A percentile compares a stretch with the other conserved stretches of the same genome.
Evolutionary conservation across 2,888 invertebrate genomes (phyloP).

Genomic region (Brenthis ino): DNA sequence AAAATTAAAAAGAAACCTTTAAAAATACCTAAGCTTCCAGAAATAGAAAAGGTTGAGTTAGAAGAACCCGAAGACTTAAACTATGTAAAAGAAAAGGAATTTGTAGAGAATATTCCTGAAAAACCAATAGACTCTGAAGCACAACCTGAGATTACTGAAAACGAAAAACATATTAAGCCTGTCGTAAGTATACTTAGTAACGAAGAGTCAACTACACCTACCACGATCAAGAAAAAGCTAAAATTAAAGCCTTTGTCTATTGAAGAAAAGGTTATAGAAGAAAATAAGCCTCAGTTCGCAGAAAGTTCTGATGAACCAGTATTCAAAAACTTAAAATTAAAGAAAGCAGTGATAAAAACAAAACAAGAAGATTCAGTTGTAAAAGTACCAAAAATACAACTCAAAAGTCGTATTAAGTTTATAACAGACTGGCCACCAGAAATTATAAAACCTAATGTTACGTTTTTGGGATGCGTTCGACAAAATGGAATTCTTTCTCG

Average conservation of each 20-base stretch:
- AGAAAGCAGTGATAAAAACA: constrained; percentile 79
- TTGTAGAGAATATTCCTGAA: constrained; percentile 43
- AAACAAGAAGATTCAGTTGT: constrained; percentile 69
- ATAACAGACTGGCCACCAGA: constrained; percentile 84
- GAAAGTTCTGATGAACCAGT: constrained; percentile 84
- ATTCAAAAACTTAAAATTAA: constrained; percentile 87
- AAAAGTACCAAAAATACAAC: constrained; percentile 85
- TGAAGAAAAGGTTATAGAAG: constrained; percentile 83
- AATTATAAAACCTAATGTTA: constrained; percentile 75
- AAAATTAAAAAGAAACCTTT: constrained; percentile 82
- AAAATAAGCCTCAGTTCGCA: constrained; percentile 84
- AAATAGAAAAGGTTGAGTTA: constrained; percentile 74
- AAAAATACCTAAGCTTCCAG: constrained; percentile 77
- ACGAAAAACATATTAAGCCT: constrained; percentile 1
- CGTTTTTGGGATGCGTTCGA: constrained; percentile 79
- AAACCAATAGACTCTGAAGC: constrained; percentile 20
- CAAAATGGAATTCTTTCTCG: constrained; percentile 87
- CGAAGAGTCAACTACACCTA: not conserved
- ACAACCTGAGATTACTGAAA: not conserved
- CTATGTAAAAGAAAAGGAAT: constrained; percentile 39
- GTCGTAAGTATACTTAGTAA: not conserved
- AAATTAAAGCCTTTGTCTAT: constrained; percentile 82
- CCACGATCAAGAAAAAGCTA: constrained; percentile 44
- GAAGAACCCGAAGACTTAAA: constrained; percentile 72
- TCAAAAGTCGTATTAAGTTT: constrained; percentile 87